These are phyloP conservation scores for Chironomus riparius DNA, from an alignment of 2,888 invertebrate genomes.

Conservation along the genomic window DNA sequence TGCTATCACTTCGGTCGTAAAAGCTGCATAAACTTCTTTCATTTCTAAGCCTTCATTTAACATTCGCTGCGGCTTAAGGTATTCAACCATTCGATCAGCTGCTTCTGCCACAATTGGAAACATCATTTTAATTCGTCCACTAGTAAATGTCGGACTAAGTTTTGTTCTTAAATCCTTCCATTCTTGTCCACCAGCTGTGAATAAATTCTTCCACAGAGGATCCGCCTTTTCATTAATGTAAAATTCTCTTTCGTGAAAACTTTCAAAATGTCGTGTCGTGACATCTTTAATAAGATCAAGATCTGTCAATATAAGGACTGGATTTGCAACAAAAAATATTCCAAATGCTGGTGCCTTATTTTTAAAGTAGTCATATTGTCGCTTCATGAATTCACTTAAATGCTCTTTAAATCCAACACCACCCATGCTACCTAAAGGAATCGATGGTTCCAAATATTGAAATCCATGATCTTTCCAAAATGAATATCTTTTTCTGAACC, in stretches of 20 bases:
- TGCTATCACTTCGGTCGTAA: not conserved
- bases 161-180: constrained; percentile 5
- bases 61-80: not conserved
- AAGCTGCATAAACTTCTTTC: not conserved
- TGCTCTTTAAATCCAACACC: too few species aligned
- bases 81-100: constrained; percentile 1
- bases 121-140: not conserved
- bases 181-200: not conserved
- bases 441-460: not conserved
- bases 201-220: constrained; percentile 34
- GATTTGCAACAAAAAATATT: constrained; percentile 6
- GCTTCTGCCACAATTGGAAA: not conserved
- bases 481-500: not conserved
- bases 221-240: constrained; percentile 34
- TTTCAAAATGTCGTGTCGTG: constrained; percentile 38
- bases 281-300: constrained; percentile 36
- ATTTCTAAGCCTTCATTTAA: not conserved
- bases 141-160: not conserved
- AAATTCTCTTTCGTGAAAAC: constrained; percentile 38
- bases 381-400: too few species aligned
- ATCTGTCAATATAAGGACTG: constrained; percentile 30
- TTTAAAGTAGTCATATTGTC: not conserved
- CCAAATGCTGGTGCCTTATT: constrained; percentile 4
- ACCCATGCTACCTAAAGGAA: too few species aligned
- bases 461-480: constrained; percentile 9